These are phyloP conservation scores for Tinamus major DNA, from an alignment of 2,797 vertebrate genomes.

Conservation along the genomic window DNA sequence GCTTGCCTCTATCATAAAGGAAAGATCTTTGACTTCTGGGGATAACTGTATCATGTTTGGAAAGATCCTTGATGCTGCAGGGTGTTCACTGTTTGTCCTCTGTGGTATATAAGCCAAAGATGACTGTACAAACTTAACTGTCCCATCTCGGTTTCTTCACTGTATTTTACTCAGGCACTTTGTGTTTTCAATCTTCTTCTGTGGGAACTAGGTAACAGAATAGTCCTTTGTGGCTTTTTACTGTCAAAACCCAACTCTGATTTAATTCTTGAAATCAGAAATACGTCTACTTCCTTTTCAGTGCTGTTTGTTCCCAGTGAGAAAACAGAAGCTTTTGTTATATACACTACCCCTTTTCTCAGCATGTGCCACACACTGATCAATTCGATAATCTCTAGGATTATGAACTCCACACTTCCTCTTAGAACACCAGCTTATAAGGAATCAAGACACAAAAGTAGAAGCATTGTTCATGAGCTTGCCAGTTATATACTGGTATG, in stretches of 20 bases:
- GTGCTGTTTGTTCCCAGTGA: background rate
- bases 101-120: background rate
- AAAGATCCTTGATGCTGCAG: background rate
- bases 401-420: background rate
- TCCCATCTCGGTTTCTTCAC: background rate
- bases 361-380: fast-evolving
- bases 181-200: background rate
- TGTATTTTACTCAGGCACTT: background rate
- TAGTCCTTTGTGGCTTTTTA: background rate
- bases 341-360: background rate
- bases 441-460: background rate
- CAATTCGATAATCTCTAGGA: background rate
- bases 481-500: background rate
- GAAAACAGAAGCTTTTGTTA: background rate
- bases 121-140: background rate
- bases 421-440: background rate
- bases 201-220: background rate
- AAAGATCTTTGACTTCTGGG: background rate
- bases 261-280: background rate
- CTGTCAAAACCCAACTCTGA: background rate
- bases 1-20: background rate
- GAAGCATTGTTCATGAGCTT: background rate
- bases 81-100: background rate
- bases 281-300: background rate
- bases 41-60: too few relatives aligned